Conservation (phyloP, 1,140 invertebrate species). For the Ridgeia piscesae region DNA sequence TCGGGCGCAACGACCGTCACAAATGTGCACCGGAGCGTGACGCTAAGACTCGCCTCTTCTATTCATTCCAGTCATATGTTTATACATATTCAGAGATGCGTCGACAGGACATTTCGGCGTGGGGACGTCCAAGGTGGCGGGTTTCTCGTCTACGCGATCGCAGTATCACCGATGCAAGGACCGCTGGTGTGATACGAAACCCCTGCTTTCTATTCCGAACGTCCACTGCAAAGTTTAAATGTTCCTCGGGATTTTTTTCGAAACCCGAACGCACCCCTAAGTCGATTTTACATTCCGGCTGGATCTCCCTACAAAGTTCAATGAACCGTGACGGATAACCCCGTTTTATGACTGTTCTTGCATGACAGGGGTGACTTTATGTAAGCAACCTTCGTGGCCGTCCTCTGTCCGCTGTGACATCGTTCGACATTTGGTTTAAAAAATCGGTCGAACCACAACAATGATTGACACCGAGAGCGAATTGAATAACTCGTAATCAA, state of each 20-base stretch:
- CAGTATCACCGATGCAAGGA: background rate
- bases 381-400: background rate
- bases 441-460: background rate
- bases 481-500: too few relatives aligned
- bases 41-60: background rate
- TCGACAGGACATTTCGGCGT: background rate
- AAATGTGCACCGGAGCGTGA: background rate
- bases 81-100: background rate
- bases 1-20: background rate
- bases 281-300: background rate
- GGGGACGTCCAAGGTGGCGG: background rate
- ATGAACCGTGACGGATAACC: background rate
- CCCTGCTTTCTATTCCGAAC: background rate
- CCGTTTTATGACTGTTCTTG: background rate
- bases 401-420: background rate
- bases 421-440: background rate
- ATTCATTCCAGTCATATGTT: background rate
- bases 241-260: background rate
- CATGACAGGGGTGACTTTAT: background rate
- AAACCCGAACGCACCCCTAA: background rate
- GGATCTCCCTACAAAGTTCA: background rate
- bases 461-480: background rate
- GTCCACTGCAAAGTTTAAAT: background rate
- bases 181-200: background rate
- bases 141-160: background rate